Conservation (phyloP, 2,797 vertebrate genomes). For the Philypnodon macrostomus region DNA sequence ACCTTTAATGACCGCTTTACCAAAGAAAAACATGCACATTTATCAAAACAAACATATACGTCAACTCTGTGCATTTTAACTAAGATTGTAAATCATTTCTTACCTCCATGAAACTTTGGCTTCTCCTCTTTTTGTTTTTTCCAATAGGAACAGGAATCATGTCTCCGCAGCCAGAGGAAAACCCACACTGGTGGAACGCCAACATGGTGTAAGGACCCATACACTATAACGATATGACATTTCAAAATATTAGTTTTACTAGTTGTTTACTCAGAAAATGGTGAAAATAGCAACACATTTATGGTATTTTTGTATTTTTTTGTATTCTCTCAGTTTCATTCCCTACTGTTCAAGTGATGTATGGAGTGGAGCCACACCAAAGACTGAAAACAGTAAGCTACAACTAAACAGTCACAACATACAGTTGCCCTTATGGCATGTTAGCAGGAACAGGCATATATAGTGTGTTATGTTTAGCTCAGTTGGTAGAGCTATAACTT, state of each 20-base stretch:
- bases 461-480: too few relatives aligned
- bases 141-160: slow-evolving; percentile 90
- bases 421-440: neutral
- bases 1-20: slow-evolving; percentile 81
- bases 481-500: too few relatives aligned
- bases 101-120: neutral
- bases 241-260: neutral
- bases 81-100: neutral
- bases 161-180: slow-evolving; percentile 92
- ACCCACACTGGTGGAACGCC: slow-evolving; percentile 98
- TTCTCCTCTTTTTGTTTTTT: neutral
- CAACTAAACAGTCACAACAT: neutral
- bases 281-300: too few relatives aligned
- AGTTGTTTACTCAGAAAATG: too few relatives aligned
- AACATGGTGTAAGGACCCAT: slow-evolving; percentile 91
- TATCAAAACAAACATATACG: slow-evolving; percentile 5
- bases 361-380: slow-evolving; percentile 89
- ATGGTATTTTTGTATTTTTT: too few relatives aligned
- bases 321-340: slow-evolving; percentile 78
- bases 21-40: slow-evolving; percentile 69
- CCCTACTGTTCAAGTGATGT: slow-evolving; percentile 97
- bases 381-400: slow-evolving; percentile 85
- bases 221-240: neutral
- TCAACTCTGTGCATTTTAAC: slow-evolving; percentile 2
- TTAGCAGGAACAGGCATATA: too few relatives aligned